Base-by-base conservation (phyloP, 2,113 vertebrate species). In the Ictalurus furcatus region DNA sequence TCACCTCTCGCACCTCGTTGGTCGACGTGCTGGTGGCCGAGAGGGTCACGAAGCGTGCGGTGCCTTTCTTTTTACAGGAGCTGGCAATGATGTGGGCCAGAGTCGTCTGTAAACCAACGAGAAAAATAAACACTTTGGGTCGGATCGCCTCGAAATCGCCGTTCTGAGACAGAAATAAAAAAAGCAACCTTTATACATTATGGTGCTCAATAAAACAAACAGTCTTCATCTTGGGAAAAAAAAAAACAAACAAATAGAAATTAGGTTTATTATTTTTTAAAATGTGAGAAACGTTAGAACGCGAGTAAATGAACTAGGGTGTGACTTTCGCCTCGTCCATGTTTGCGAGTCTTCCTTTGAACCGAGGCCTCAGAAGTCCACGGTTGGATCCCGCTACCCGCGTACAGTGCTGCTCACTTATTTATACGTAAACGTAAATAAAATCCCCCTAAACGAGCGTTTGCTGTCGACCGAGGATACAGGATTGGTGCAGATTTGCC, bases 1-100 rank as follows among this genome's bases (percentile, higher is more conserved):
- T 99, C 91, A 98, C 96, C 91, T 99, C 98, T 89, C 98, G 96
- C 73, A 99, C 97, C 11, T 99, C 97, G 34, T 78, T 96, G 88
- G 95, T 97, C 88, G 97, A 97, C 1, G 98, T 92, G 90, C 95
- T 99, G 89, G 98, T 99, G 69, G 98, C 98, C 0, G 98, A 99
- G 86, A 99, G 89, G 0, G 95, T 96, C 90, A 99, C 97, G 90
- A 99, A 99, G 34, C 98, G 96, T 21, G 94, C 95, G 0, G 95
- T 96, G 23, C 94, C 94, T 0, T 94, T 97, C 92, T 96, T 97
- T 93, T 97, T 99, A 92, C 97, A 96, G 92, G 89, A 93, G 90
- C 95, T 97, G 92, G 98, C 97, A 91, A 99, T 97, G 67, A 99
- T 99, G 93, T 98, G 97, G 87, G 98, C 98, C 85, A 99, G 92